These are phyloP conservation scores for Molanna angustata DNA, from an alignment of 2,888 invertebrate genomes.

Conservation along the genomic window DNA sequence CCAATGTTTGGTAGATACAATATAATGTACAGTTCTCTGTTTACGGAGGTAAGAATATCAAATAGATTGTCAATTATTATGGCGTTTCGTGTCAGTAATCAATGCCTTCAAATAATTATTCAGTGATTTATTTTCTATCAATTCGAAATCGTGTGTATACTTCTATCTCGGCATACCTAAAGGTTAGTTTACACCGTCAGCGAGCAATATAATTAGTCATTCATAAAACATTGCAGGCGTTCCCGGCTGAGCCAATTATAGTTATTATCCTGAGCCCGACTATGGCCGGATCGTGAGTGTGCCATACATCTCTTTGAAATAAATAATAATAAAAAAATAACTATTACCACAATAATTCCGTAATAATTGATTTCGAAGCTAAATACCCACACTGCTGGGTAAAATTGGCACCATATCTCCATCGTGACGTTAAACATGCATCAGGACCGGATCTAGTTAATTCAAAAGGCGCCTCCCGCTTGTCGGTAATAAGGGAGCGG, in stretches of 20 bases:
- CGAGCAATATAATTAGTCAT: slow-evolving; percentile 23
- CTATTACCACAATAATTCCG: slow-evolving; percentile 13
- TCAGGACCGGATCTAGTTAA: no score
- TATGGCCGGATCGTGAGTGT: slow-evolving; percentile 19
- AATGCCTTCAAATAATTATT: slow-evolving; percentile 7
- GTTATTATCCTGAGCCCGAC: slow-evolving; percentile 19
- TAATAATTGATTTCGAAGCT: slow-evolving; percentile 27
- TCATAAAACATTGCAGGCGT: slow-evolving; percentile 22
- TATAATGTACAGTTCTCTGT: no score
- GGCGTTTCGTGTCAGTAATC: no score
- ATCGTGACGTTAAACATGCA: slow-evolving; percentile 20
- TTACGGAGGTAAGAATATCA: no score
- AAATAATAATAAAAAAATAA: slow-evolving; percentile 4
- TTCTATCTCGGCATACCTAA: not conserved
- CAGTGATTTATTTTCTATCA: slow-evolving; percentile 10
- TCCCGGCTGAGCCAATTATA: slow-evolving; percentile 22
- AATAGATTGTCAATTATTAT: no score
- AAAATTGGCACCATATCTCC: slow-evolving; percentile 30
- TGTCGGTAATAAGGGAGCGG: no score
- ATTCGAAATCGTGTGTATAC: slow-evolving; percentile 8
- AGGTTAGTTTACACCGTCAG: slow-evolving; percentile 12
- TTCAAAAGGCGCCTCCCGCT: no score
- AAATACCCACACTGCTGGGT: slow-evolving; percentile 28
- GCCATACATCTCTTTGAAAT: slow-evolving; percentile 22
- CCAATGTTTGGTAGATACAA: no score